A percentile compares a stretch with the other conserved stretches of the same genome.
These are phyloP conservation scores for Aspidoscelis tigris DNA, from an alignment of 2,113 vertebrate genomes.

Conservation along the genomic window DNA sequence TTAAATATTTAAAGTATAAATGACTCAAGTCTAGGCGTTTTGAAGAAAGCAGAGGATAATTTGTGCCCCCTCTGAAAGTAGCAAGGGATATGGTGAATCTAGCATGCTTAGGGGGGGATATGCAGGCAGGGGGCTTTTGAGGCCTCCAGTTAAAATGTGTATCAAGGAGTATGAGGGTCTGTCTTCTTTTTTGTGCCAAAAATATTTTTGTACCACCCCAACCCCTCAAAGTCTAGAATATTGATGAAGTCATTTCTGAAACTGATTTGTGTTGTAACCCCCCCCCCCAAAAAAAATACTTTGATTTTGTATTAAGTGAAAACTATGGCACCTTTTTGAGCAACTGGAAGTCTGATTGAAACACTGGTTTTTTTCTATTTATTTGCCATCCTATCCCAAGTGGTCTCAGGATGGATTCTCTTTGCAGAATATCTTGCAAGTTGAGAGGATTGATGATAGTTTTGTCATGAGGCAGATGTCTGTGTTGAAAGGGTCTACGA, in stretches of 20 bases:
- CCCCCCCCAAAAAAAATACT: not conserved
- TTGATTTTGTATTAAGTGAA: not conserved
- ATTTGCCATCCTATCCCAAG: not conserved
- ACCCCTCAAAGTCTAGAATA: not conserved
- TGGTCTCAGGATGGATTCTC: too few species aligned
- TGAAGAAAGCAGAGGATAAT: not conserved
- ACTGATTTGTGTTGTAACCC: not conserved
- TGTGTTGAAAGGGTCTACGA: not conserved
- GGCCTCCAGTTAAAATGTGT: not conserved
- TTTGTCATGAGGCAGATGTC: not conserved
- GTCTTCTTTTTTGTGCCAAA: not conserved
- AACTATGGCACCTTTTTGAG: not conserved
- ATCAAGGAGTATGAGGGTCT: not conserved
- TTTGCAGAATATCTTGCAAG: not conserved
- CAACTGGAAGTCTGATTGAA: not conserved
- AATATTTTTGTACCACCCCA: not conserved
- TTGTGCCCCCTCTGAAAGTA: constrained; percentile 27
- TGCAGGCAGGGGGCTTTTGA: not conserved
- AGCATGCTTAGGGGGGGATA: constrained; percentile 26
- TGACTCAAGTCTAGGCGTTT: constrained; percentile 25
- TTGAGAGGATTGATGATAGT: not conserved
- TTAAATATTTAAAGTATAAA: constrained; percentile 55
- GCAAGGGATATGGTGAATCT: constrained; percentile 22
- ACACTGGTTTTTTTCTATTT: not conserved
- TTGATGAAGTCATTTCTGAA: not conserved